phyloP scores from a whole-genome alignment of 2,113 vertebrate genomes.

The Pholis gunnellus region DNA sequence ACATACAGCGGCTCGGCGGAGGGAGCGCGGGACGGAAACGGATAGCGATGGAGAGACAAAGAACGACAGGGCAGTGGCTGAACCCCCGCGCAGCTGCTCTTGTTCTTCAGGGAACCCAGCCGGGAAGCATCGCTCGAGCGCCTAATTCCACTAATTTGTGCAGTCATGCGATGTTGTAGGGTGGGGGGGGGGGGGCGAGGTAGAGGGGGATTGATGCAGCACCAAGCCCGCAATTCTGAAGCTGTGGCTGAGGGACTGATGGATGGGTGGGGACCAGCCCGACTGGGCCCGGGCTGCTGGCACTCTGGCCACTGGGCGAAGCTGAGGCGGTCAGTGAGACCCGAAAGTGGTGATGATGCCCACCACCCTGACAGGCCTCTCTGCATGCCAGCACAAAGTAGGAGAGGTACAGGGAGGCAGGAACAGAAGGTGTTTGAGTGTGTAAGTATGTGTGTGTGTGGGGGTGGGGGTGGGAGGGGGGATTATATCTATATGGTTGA shows the following conservation, averaged over 20 bases:
- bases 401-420: slow-evolving; percentile 8
- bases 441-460: slow-evolving; percentile 9
- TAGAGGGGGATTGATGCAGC: slow-evolving; percentile 79
- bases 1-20: slow-evolving; percentile 50
- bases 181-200: slow-evolving; percentile 21
- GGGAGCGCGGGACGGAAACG: slow-evolving; percentile 68
- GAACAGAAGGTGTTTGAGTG: slow-evolving; percentile 50
- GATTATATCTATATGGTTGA: slow-evolving; percentile 32
- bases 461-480: neutral
- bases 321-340: slow-evolving; percentile 43
- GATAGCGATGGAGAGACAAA: slow-evolving; percentile 73
- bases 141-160: slow-evolving; percentile 93
- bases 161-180: slow-evolving; percentile 85
- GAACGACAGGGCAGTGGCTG: slow-evolving; percentile 59
- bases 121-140: slow-evolving; percentile 87
- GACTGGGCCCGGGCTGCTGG: slow-evolving; percentile 46
- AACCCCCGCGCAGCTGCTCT: slow-evolving; percentile 91
- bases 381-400: slow-evolving; percentile 28
- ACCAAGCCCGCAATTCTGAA: slow-evolving; percentile 64
- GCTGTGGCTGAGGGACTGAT: slow-evolving; percentile 64
- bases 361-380: slow-evolving; percentile 46
- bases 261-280: slow-evolving; percentile 43
- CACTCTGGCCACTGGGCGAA: slow-evolving; percentile 49
- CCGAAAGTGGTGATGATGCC: slow-evolving; percentile 27
- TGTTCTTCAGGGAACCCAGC: slow-evolving; percentile 96